Conservation (phyloP, 2,888 invertebrate species). For the Acanthococcus lagerstroemiae region DNA sequence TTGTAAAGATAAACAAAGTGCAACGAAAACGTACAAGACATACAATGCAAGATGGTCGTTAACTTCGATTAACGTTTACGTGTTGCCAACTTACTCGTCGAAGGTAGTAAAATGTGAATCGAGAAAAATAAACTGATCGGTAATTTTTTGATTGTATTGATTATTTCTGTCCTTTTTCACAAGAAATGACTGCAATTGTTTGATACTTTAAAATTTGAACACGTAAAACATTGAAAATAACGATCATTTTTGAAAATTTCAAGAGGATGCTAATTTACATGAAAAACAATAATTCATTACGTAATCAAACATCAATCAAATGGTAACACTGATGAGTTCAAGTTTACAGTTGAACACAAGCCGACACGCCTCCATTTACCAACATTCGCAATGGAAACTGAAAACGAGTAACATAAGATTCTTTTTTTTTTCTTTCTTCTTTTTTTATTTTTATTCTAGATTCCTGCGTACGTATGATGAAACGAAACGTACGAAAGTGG, state of each 20-base stretch:
- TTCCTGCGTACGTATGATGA: no score
- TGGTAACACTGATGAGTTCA: not conserved
- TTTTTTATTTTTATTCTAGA: no score
- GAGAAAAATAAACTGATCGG: no score
- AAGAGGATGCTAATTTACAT: not conserved
- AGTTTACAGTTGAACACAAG: not conserved
- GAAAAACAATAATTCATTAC: no score
- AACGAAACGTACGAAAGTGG: no score
- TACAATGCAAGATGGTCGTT: conserved; percentile 29
- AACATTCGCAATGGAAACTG: no score
- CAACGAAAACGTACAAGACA: conserved; percentile 15
- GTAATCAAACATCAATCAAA: not conserved
- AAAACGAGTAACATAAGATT: no score
- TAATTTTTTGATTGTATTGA: not conserved
- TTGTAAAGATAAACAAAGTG: conserved; percentile 22
- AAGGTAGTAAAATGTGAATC: no score
- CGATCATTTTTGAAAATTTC: not conserved
- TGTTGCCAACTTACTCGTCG: conserved; percentile 26
- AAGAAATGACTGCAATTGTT: not conserved
- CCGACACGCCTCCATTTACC: not conserved
- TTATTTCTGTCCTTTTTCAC: not conserved
- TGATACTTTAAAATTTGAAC: not conserved
- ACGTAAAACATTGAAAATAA: no score
- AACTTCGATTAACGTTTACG: conserved; percentile 11
- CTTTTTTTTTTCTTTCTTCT: no score